A percentile compares a stretch with the other conserved stretches of the same genome.
These are phyloP conservation scores for Megalops cyprinoides DNA, from an alignment of 2,797 vertebrate genomes.

Conservation along the genomic window DNA sequence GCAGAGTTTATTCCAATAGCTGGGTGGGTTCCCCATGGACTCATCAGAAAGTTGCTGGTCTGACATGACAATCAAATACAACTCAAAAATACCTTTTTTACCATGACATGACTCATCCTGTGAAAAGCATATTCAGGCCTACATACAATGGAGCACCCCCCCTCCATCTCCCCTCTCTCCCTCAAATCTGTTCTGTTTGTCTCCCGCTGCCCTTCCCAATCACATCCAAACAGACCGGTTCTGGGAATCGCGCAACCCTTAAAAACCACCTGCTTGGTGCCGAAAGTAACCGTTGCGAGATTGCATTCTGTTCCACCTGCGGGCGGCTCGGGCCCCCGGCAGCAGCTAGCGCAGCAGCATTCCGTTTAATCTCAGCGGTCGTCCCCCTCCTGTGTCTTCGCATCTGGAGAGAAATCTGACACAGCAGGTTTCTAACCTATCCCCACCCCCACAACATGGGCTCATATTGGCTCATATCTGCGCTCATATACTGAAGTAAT, in stretches of 20 bases:
- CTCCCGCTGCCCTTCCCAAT: not conserved
- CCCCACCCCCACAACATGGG: not conserved
- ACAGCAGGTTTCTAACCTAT: constrained; percentile 13
- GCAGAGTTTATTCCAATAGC: not conserved
- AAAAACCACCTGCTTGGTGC: not conserved
- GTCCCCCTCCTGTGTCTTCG: not conserved
- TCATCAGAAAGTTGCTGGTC: too few species aligned
- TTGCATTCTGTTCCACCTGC: constrained; percentile 12
- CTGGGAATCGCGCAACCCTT: not conserved
- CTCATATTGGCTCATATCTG: not conserved
- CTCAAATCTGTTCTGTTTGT: not conserved
- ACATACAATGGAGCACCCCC: not conserved
- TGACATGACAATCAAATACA: not conserved
- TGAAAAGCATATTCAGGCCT: too few species aligned
- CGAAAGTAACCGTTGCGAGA: constrained; percentile 4
- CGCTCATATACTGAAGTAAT: not conserved
- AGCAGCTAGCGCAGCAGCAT: not conserved
- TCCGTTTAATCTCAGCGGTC: not conserved
- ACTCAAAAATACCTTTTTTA: not conserved
- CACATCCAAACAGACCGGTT: not conserved
- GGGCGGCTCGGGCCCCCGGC: not conserved
- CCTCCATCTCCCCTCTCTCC: too few species aligned
- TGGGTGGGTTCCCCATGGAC: not conserved
- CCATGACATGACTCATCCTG: too few species aligned
- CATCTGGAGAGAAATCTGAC: constrained; percentile 15